These are phyloP conservation scores for Brachypodius melanocephalos DNA, from an alignment of 2,113 vertebrate genomes.

Conservation along the genomic window DNA sequence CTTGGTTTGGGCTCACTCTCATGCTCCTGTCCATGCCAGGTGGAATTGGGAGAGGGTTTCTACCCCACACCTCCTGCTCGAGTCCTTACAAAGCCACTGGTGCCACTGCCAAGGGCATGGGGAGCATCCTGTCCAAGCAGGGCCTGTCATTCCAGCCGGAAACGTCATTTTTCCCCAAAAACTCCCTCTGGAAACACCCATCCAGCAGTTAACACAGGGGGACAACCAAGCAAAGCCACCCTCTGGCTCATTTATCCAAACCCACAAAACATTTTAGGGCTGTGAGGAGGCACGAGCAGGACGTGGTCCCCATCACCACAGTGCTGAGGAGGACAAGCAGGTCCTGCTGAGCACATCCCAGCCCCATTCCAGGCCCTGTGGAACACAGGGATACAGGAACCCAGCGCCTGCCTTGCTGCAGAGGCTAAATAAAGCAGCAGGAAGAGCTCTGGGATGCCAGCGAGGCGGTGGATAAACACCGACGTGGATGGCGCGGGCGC, in stretches of 20 bases:
- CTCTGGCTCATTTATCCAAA: fast-evolving
- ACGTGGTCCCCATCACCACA: fast-evolving
- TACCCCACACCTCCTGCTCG: neutral
- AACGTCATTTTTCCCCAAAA: fast-evolving
- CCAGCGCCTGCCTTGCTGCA: conserved; percentile 18
- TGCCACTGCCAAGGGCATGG: fast-evolving
- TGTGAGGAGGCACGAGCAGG: fast-evolving
- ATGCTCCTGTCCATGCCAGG: fast-evolving
- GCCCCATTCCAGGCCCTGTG: neutral
- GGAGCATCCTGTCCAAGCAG: neutral
- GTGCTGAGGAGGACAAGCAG: fast-evolving
- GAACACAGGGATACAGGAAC: neutral
- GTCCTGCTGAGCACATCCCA: neutral
- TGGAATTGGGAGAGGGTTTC: neutral
- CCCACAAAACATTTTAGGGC: neutral
- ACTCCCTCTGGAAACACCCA: neutral
- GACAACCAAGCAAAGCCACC: neutral
- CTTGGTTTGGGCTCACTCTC: fast-evolving
- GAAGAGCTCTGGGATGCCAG: conserved; percentile 32
- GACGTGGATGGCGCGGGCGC: neutral
- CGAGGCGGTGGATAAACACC: conserved; percentile 16
- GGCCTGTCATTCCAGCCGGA: neutral
- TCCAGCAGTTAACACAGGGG: fast-evolving
- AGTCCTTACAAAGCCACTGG: fast-evolving
- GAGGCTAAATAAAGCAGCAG: conserved; percentile 63